Evolutionary conservation across 92 coral and sea anemone species (phyloP), one percentile per base, ranked within the genome.

Genomic region (Nematostella vectensis): DNA sequence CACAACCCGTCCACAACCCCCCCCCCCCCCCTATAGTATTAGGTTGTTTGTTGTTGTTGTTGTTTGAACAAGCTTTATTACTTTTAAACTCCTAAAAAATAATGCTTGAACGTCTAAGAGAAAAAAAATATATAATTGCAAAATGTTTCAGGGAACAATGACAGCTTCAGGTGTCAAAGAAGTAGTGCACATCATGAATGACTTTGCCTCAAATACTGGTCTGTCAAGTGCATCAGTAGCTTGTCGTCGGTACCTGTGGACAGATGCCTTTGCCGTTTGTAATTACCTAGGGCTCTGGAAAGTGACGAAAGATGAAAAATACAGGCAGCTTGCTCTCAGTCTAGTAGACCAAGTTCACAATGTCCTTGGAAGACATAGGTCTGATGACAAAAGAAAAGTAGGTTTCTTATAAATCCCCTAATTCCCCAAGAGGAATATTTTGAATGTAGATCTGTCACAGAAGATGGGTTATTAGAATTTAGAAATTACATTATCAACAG

Each of bases 211-310:
- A 44, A 71, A 63, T 38, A 77, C 83, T 15, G 83, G 83, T 3
- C 69, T 77, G 30, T 29, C 30, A 3, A 26, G 27, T 2, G 63
- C 60, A 20, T 50, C 55, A 10, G 27, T 69, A 16, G 17, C 66
- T 13, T 73, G 72, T 24, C 77, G 83, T 11, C 78, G 78, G 13
- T 77, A 77, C 45, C 48, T 77, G 26, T 77, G 83, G 83, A 77
- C 83, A 24, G 83, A 77, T 53, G 83, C 83, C 2, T 77, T 77
- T 57, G 83, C 83, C 8, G 83, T 77, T 2, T 77, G 83, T 58
- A 77, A 77, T 57, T 77, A 54, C 52, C 74, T 77, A 22, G 83
- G 70, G 13, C 53, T 77, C 0, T 63, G 58, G 54, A 58, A 63
- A 31, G 61, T 44, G 15, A 77, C 69, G 8, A 36, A 69, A 3